phyloP scores from a whole-genome alignment of 2,113 vertebrate species.

The Brienomyrus brachyistius region DNA sequence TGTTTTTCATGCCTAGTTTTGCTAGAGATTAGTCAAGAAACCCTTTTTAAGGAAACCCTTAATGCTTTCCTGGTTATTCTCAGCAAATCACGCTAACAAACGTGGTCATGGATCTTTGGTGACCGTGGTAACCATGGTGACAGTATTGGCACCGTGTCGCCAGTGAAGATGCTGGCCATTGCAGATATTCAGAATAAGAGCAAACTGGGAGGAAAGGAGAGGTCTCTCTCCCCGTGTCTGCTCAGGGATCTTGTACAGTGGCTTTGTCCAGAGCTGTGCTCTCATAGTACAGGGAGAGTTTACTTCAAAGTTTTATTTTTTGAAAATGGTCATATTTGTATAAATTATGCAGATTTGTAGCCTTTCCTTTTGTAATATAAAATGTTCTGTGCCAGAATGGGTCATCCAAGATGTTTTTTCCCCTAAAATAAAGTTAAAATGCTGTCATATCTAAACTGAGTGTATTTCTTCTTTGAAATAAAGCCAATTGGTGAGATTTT shows the following conservation, averaged over 20 bases:
- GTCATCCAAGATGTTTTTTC: slow-evolving; percentile 57
- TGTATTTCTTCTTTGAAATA: not conserved
- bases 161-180: not conserved
- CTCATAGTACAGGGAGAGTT: slow-evolving; percentile 71
- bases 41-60: not conserved
- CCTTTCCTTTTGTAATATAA: slow-evolving; percentile 65
- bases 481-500: not conserved
- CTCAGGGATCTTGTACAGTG: slow-evolving; percentile 70
- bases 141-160: not conserved
- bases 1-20: not conserved
- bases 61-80: not conserved
- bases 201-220: slow-evolving; percentile 25
- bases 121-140: not conserved
- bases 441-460: not conserved
- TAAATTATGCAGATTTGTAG: slow-evolving; percentile 80
- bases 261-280: slow-evolving; percentile 72
- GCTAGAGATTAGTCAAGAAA: not conserved
- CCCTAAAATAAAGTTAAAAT: slow-evolving; percentile 64
- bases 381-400: slow-evolving; percentile 59
- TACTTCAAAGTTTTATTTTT: slow-evolving; percentile 80
- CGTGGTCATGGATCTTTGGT: not conserved
- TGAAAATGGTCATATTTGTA: slow-evolving; percentile 70
- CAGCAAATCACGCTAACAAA: not conserved
- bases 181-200: not conserved
- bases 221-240: slow-evolving; percentile 59